Evolutionary conservation across 1,140 invertebrate species (phyloP).

Genomic region (Onthophagus taurus): DNA sequence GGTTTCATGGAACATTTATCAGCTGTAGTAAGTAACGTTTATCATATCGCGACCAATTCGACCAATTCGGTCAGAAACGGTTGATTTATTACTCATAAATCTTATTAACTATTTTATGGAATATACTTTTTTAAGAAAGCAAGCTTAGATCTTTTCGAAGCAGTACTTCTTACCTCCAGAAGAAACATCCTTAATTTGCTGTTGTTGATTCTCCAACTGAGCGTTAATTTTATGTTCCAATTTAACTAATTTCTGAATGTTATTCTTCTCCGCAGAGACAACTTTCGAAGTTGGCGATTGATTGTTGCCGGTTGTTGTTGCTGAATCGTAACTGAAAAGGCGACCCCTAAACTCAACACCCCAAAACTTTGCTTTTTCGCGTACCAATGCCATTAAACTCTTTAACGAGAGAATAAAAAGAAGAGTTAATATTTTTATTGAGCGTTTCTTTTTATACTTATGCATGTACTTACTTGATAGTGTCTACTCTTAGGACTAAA

Average conservation of each 20-base stretch:
- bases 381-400: conserved; percentile 22
- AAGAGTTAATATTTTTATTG: too few species aligned
- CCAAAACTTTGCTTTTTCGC: conserved; percentile 29
- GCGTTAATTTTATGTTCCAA: conserved; percentile 31
- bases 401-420: conserved; percentile 1
- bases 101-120: too few species aligned
- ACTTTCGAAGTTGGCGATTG: conserved; percentile 20
- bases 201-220: conserved; percentile 22
- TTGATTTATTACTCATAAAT: too few species aligned
- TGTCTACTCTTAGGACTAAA: conserved; percentile 45
- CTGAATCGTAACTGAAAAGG: conserved; percentile 27
- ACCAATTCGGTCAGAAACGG: too few species aligned
- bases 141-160: too few species aligned
- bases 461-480: conserved; percentile 30
- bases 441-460: too few species aligned
- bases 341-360: conserved; percentile 32
- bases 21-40: too few species aligned
- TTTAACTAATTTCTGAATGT: conserved; percentile 33
- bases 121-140: too few species aligned
- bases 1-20: too few species aligned
- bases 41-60: too few species aligned
- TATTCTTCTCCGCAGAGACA: conserved; percentile 32
- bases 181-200: conserved; percentile 9
- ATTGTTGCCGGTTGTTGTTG: too few species aligned
- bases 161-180: conserved; percentile 13